Conservation (phyloP, 2,797 vertebrate species). For the Myotis planiceps region DNA sequence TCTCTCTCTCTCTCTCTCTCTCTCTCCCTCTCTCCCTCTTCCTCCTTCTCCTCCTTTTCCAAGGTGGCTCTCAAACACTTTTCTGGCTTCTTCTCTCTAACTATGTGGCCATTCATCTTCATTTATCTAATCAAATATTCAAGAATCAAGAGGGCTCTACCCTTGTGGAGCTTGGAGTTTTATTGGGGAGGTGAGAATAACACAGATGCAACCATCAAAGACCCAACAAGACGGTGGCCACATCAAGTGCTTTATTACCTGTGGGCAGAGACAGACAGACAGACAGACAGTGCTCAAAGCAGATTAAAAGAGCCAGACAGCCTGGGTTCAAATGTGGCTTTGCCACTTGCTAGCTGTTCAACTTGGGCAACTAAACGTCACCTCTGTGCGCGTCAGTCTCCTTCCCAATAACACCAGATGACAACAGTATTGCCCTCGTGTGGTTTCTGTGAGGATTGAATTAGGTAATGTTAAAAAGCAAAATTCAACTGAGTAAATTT, state of each 20-base stretch:
- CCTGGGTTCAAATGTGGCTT: not conserved
- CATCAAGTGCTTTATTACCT: rapidly evolving
- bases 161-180: not conserved
- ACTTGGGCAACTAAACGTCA: not conserved
- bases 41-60: not conserved
- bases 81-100: not conserved
- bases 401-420: not conserved
- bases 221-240: not conserved
- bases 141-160: not conserved
- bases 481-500: not conserved
- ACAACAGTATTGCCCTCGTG: not conserved
- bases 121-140: not conserved
- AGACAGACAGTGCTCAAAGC: not conserved
- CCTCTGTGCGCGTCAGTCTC: not conserved
- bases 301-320: not conserved
- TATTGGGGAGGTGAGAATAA: not conserved
- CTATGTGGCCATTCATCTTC: not conserved
- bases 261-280: not conserved
- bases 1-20: not conserved
- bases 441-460: not conserved
- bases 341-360: not conserved
- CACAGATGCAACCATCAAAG: not conserved
- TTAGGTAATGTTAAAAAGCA: not conserved
- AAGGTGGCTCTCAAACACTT: not conserved
- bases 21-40: not conserved